A percentile compares a stretch with the other conserved stretches of the same genome.
Evolutionary conservation across 2,797 vertebrate genomes (phyloP).

Genomic region (Karalla daura): DNA sequence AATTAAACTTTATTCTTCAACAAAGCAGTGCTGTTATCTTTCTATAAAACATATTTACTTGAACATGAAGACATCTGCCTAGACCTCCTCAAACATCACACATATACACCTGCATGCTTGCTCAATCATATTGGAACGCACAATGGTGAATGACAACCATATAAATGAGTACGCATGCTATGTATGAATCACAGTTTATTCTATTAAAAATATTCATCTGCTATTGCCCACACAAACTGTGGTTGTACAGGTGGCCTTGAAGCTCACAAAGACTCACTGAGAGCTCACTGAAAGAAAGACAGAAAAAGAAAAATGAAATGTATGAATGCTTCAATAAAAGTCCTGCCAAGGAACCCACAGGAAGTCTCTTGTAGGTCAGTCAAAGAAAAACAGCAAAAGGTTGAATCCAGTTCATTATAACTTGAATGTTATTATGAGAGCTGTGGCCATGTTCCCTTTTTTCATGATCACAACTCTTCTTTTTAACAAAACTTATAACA

Average conservation of each 20-base stretch:
- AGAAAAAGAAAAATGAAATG: neutral
- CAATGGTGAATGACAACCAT: too few species aligned
- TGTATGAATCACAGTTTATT: too few species aligned
- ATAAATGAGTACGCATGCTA: too few species aligned
- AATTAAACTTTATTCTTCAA: too few species aligned
- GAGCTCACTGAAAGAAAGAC: neutral
- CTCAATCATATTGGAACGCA: too few species aligned
- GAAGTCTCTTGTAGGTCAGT: neutral
- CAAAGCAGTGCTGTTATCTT: too few species aligned
- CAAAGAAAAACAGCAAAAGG: neutral
- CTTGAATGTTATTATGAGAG: neutral
- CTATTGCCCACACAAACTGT: neutral
- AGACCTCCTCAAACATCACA: too few species aligned
- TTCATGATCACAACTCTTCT: neutral
- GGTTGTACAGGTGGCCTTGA: constrained; percentile 3
- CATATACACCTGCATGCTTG: too few species aligned
- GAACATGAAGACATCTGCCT: too few species aligned
- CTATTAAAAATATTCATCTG: neutral
- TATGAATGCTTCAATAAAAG: neutral
- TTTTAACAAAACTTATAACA: neutral
- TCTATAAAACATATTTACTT: too few species aligned
- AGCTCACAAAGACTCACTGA: neutral
- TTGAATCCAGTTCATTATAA: neutral
- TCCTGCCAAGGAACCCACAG: neutral
- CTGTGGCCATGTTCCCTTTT: neutral